Percentiles rank a stretch among this genome's conserved stretches.
Conservation (phyloP, 2,888 invertebrate genomes). For the Melieria omissa region DNA sequence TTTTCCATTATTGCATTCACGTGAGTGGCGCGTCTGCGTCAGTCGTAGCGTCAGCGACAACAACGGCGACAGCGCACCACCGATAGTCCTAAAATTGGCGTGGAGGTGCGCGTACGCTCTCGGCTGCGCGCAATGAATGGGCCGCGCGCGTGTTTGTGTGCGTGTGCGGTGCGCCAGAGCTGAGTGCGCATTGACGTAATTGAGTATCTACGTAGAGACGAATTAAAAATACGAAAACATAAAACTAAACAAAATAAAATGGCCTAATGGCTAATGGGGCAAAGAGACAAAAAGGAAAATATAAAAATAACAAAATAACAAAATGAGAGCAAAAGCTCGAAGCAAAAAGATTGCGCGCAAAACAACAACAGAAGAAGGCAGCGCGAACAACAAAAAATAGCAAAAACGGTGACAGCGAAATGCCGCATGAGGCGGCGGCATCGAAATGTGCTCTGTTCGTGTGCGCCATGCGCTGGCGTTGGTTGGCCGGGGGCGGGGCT, state of each 20-base stretch:
- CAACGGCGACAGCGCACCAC: constrained; percentile 16
- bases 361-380: background rate
- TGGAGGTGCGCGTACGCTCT: background rate
- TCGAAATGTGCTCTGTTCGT: too few relatives aligned
- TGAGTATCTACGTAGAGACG: background rate
- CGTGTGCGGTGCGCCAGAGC: background rate
- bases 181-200: background rate
- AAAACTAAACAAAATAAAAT: background rate
- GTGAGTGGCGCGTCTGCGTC: constrained; percentile 16
- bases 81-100: background rate
- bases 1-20: constrained; percentile 32
- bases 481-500: too few relatives aligned
- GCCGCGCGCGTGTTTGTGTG: too few relatives aligned
- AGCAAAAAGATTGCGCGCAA: background rate
- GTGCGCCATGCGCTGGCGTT: too few relatives aligned
- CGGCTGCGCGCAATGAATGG: background rate
- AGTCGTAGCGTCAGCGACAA: background rate
- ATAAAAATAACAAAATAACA: background rate
- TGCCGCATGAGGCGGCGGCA: too few relatives aligned
- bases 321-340: background rate
- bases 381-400: too few relatives aligned
- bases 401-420: too few relatives aligned
- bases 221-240: background rate
- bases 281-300: background rate
- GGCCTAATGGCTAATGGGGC: background rate